Base-by-base conservation (phyloP, 2,113 vertebrate species). In the Coptodon bakossiorum region DNA sequence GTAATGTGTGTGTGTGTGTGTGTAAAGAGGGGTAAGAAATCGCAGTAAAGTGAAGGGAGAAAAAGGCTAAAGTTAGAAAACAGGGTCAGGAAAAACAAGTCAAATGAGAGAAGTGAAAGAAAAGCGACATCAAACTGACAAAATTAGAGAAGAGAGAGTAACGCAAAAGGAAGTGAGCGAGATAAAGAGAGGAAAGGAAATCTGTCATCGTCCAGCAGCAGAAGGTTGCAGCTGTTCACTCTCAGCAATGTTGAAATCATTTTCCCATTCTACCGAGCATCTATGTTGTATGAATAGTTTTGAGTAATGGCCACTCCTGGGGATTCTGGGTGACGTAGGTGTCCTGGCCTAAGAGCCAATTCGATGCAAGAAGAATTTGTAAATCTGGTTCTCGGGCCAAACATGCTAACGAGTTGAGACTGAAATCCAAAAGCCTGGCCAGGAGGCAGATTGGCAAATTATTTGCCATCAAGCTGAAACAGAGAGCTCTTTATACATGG, bases 241-340 rank as follows among this genome's bases (percentile, higher is more conserved):
- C 85, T 92, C 86, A 86, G 86, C 86, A 90, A 90, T 93, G 90
- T 88, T 90, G 88, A 92, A 94, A 93, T 90, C 38, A 22, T 90
- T 91, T 90, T 83, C 87, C 90, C 90, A 85, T 86, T 90, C 88
- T 82, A 73, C 89, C 84, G 50, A 31, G 76, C 12, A 24, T 84
- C 79, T 40, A n/a, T 61, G 71, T 40, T 81, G 88, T 81, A 89
- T 86, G 85, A 87, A 88, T 80, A 89, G 88, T 88, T 91, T 88
- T 86, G 88, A 93, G 88, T 91, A 90, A 88, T 68, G 86, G 90
- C 91, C 93, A 91, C 93, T 92, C 85, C 88, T 79, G 81, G 93
- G 90, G 92, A 95, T 92, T 94, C 84, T 92, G 90, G 91, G 89
- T 94, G 94, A 95, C 91, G 91, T 94, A 91, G 88, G 76, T 14